Evolutionary conservation across 2,113 vertebrate genomes (phyloP), one percentile per base, ranked within the genome.

Genomic region (Vidua chalybeata): DNA sequence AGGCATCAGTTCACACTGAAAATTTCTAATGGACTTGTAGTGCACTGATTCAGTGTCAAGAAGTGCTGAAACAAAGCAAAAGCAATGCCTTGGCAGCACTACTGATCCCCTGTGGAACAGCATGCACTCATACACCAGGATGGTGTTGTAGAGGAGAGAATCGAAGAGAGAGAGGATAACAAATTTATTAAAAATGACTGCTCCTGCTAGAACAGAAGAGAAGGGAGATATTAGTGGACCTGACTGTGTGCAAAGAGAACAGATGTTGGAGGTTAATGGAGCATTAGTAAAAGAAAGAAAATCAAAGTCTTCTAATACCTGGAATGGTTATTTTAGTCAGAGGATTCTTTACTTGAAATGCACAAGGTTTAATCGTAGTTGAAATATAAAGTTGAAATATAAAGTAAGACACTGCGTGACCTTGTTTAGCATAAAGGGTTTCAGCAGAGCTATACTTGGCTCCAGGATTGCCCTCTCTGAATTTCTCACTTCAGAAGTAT

Each of bases 191-290:
- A 56, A 96, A 69, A 87, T 78, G 69, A 89, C 48, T 93, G 45
- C n/a, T 82, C 9, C 43, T 91, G 49, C 68, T 49, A 28, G 55
- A 62, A 35, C 19, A 84, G 56, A 54, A 43, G 45, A 28, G 21
- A 51, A 31, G 45, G 39, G 69, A 96, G 94, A 93, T 92, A 94
- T 96, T 89, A 96, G 91, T 76, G 58, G 77, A 95, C 91, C 66
- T 98, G 97, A 96, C 81, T 89, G 59, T 71, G 92, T 96, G 77
- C 20, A 74, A 87, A 84, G 79, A 96, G 89, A 91, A 84, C 96
- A 97, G 96, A 97, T 98, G 95, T 49, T 97, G 96, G 87, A 97
- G 86, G 96, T 96, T 98, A 98, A 97, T 96, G 93, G 93, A 94
- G 89, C 96, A 94, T 98, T 93, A 97, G 89, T 51, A 77, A 95